Base-by-base conservation (phyloP, 2,113 vertebrate species). In the Silurus asotus region DNA sequence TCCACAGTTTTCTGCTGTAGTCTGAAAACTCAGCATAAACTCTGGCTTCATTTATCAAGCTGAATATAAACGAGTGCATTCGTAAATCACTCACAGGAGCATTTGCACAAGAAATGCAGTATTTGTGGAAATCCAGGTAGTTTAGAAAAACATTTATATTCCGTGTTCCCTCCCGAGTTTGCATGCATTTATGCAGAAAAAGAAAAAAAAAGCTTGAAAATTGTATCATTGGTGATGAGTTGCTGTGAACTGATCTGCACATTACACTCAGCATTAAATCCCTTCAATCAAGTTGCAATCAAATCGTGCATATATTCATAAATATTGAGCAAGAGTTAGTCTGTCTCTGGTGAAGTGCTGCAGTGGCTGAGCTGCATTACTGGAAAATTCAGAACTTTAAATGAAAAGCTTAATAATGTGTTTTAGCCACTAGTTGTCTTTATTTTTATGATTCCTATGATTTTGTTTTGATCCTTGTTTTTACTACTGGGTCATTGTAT, bases 361-460 rank as follows among this genome's bases (percentile, higher is more conserved):
- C 49, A 53, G 49, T 53, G 49, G 74, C 74, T 53, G 23, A 76
- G 74, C 74, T 76, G 74, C 74, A 13, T 76, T 76, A 76, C 19
- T 76, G 74, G 48, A 23, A 48, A 48, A 76, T 53, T 53, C 25
- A 53, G 4, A 20, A 4, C 4, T 11, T 13, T 76, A 20, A 0
- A 75, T 23, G 0, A 51, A 51, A 17, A 23, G 48, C 72, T 51
- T 51, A 51, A 75, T 75, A n/a, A 49, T 74, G 19, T 49, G 19
- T 49, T 74, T 74, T 74, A 20, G 4, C 14, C 2, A 8, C 19
- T 74, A 8, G 2, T 7, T 75, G 17, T 51, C 37, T 37, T 75
- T 74, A 75, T 75, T 49, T 17, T 8, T 10, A 75, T 23, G 20
- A 51, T 5, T 75, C 37, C 13, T 74, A 37, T 37, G 2, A 37